Percentiles rank a stretch among this genome's conserved stretches.
Evolutionary conservation across 2,797 vertebrate genomes (phyloP).

Genomic region (Florisuga fusca): DNA sequence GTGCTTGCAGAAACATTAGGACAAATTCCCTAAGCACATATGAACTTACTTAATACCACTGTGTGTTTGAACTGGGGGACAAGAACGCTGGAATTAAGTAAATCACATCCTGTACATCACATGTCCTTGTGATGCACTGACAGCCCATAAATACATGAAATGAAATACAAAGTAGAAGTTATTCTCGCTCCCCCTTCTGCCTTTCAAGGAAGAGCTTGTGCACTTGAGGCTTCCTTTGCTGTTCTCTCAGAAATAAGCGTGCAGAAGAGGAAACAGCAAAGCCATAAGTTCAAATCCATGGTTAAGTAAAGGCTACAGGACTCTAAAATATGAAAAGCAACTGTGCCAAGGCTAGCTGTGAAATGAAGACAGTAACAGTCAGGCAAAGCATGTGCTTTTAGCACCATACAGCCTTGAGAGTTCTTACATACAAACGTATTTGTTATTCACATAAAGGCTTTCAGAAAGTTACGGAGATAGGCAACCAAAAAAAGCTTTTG

Average conservation of each 20-base stretch:
- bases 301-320: background rate
- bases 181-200: background rate
- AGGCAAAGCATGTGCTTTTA: slow-evolving; percentile 28
- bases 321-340: background rate
- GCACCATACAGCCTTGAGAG: background rate
- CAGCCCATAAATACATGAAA: background rate
- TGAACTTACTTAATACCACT: background rate
- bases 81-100: background rate
- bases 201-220: background rate
- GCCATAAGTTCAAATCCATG: background rate
- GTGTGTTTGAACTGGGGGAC: background rate
- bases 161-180: background rate
- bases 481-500: background rate
- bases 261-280: background rate
- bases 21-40: background rate
- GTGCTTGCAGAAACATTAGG: background rate
- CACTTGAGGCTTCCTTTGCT: background rate
- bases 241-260: background rate
- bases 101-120: background rate
- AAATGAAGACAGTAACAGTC: slow-evolving; percentile 24
- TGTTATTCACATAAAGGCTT: slow-evolving; percentile 36
- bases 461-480: background rate
- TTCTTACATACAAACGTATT: background rate
- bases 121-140: background rate
- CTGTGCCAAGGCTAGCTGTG: background rate